Base-by-base conservation (phyloP, 2,888 invertebrate species). In the Ctena decussata region DNA sequence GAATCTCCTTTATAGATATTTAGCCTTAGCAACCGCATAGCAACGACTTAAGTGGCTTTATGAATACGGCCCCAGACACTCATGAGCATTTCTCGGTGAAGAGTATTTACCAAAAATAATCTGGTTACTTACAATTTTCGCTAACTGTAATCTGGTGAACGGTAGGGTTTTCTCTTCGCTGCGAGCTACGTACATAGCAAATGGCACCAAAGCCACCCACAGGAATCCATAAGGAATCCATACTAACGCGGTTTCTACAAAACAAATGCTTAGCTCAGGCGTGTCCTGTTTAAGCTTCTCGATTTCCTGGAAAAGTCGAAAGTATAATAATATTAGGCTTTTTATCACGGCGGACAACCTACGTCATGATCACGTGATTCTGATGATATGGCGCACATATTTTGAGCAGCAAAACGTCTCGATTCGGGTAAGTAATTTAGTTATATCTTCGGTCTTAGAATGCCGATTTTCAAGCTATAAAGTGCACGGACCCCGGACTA, bases 211-310 rank as follows among this genome's bases (percentile, higher is more conserved):
- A 92, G 98, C 97, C 0, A 97, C 90, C 98, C 98, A 98, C 21
- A 98, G 96, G 95, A 98, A 98, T 77, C 97, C 96, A 95, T 98
- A 98, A 0, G 99, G 99, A 46, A 97, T 96, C 98, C 98, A 99
- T 73, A 98, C 97, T 39, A 99, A 96, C 0, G 98, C 97, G 0
- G 99, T 98, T 95, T 98, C 97, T 96, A 98, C 98, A 96, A 99
- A 98, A 96, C 99, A 99, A 94, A 97, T 97, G 85, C 99, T 37
- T 3, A 44, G n/a, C 15, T 41, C 44, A 12, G 74, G 57, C 18
- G 15, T 1, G 6, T 32, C 70, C 32, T 91, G 65, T 18, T 65
- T 65, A 3, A 65, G 35, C 35, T 65, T 65, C 21, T 65, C 65
- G 3, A 18, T 32, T 35, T 65, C 65, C 65, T 65, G 15, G 18